Conservation (phyloP, 2,888 invertebrate species). For the Halictus quadricinctus region DNA sequence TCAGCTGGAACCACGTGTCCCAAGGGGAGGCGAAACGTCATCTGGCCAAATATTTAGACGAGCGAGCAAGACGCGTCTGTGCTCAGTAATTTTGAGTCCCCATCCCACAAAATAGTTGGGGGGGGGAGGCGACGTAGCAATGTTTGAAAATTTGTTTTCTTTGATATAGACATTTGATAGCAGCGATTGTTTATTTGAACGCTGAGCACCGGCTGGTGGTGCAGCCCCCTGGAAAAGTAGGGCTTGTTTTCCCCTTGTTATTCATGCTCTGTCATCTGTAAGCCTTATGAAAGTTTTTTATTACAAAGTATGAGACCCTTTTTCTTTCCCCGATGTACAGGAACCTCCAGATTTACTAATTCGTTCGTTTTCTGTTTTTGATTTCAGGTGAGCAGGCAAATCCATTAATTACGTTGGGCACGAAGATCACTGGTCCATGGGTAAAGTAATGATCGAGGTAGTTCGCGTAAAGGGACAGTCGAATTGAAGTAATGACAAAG, state of each 20-base stretch:
- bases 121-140: background rate
- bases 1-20: background rate
- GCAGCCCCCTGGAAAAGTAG: conserved; percentile 28
- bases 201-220: conserved; percentile 10
- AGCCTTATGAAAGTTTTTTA: conserved; percentile 10
- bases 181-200: conserved; percentile 43
- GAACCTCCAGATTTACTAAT: background rate
- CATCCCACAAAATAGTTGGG: too few species aligned
- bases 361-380: conserved; percentile 57
- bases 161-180: conserved; percentile 33
- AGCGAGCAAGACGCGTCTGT: conserved; percentile 65
- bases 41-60: conserved; percentile 77
- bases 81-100: conserved; percentile 32
- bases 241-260: conserved; percentile 20
- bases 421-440: conserved; percentile 30
- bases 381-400: conserved; percentile 73
- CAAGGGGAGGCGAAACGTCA: conserved; percentile 62
- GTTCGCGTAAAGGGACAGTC: conserved; percentile 7
- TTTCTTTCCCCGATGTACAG: background rate
- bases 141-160: conserved; percentile 41
- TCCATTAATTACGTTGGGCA: background rate
- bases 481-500: conserved; percentile 24
- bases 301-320: background rate
- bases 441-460: conserved; percentile 44
- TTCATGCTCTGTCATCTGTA: conserved; percentile 31